Conservation (phyloP, 2,113 vertebrate genomes). For the Noturus placidus region DNA sequence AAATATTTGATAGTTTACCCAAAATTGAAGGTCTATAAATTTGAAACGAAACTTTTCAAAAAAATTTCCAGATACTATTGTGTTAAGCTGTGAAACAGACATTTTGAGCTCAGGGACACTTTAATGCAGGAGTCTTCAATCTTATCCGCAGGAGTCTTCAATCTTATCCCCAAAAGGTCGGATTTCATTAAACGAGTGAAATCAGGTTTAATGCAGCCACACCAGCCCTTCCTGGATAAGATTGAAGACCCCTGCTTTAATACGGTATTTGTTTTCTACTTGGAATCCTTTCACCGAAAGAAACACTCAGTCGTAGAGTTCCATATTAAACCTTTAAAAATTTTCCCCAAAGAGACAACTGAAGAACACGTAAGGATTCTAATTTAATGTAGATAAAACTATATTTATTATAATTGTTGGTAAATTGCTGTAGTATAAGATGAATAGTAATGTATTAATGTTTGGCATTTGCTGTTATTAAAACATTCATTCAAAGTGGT, state of each 20-base stretch:
- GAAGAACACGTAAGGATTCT: background rate
- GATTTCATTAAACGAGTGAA: too few relatives aligned
- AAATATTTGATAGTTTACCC: too few relatives aligned
- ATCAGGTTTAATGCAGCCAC: too few relatives aligned
- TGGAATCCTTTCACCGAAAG: background rate
- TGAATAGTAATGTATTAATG: background rate
- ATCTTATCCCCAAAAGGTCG: too few relatives aligned
- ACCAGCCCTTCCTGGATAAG: background rate
- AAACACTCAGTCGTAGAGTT: background rate
- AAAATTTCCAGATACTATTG: too few relatives aligned
- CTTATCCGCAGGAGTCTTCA: too few relatives aligned
- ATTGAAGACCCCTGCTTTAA: background rate
- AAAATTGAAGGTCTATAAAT: too few relatives aligned
- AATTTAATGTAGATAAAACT: background rate
- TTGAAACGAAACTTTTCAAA: too few relatives aligned
- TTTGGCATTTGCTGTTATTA: background rate
- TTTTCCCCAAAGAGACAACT: background rate
- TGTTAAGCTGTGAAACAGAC: too few relatives aligned
- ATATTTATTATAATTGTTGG: background rate
- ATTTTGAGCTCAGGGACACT: too few relatives aligned
- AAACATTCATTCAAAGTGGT: background rate
- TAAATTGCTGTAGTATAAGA: background rate
- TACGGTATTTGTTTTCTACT: background rate
- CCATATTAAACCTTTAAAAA: background rate
- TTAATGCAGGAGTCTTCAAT: too few relatives aligned